Evolutionary conservation across 1,140 invertebrate species (phyloP).

Genomic region (Lasioglossum baleicum): DNA sequence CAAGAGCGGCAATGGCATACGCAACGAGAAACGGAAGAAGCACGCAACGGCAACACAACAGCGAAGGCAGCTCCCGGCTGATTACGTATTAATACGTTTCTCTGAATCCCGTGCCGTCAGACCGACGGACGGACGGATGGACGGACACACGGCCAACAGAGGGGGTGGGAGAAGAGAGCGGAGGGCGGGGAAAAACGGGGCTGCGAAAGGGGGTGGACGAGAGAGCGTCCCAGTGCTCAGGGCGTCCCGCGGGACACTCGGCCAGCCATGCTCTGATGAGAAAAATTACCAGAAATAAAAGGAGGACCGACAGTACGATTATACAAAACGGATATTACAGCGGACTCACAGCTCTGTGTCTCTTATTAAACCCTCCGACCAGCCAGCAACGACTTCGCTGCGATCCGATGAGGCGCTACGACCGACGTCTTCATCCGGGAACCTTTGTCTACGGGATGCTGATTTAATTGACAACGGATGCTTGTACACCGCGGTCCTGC

Average conservation of each 20-base stretch:
- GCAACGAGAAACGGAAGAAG: slow-evolving; percentile 59
- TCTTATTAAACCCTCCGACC: slow-evolving; percentile 63
- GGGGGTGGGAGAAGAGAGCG: not conserved
- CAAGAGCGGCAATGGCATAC: slow-evolving; percentile 55
- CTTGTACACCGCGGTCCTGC: no score
- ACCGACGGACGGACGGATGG: slow-evolving; percentile 51
- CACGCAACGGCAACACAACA: slow-evolving; percentile 33
- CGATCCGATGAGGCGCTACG: slow-evolving; percentile 57
- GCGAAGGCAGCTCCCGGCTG: slow-evolving; percentile 61
- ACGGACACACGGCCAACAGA: slow-evolving; percentile 20
- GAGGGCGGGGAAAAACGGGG: not conserved
- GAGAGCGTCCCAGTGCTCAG: slow-evolving; percentile 57
- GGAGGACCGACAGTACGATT: slow-evolving; percentile 64
- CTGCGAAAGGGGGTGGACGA: not conserved
- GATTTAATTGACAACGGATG: slow-evolving; percentile 24
- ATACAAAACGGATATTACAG: slow-evolving; percentile 70
- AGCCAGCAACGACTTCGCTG: slow-evolving; percentile 39
- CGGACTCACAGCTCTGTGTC: slow-evolving; percentile 51
- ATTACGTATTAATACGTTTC: slow-evolving; percentile 70
- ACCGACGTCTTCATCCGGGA: slow-evolving; percentile 47
- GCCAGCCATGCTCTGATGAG: slow-evolving; percentile 65
- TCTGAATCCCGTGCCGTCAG: slow-evolving; percentile 63
- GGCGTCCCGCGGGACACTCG: slow-evolving; percentile 71
- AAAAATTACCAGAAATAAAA: slow-evolving; percentile 70
- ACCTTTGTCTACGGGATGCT: not conserved